A percentile compares a stretch with the other conserved stretches of the same genome.
phyloP scores from a whole-genome alignment of 2,888 invertebrate genomes.

The Cheilosia impressa region DNA sequence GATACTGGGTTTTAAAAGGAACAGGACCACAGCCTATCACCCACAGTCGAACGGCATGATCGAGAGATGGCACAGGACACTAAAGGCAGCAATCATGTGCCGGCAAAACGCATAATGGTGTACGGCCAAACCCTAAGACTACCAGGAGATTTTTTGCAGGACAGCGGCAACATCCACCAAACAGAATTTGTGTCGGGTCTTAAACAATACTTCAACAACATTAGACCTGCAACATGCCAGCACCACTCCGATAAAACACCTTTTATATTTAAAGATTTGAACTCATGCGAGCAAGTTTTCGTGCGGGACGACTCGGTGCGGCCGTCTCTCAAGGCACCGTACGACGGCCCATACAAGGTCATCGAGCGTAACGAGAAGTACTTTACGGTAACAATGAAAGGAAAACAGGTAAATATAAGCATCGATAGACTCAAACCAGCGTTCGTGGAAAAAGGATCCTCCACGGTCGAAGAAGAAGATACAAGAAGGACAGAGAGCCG shows the following conservation, averaged over 20 bases:
- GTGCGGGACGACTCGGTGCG: neutral
- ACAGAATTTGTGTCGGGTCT: neutral
- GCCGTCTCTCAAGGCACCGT: neutral
- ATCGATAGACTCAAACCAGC: conserved; percentile 20
- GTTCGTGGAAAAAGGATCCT: neutral
- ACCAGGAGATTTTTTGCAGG: conserved; percentile 52
- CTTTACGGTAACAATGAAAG: neutral
- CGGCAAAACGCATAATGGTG: conserved; percentile 75
- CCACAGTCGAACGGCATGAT: conserved; percentile 45
- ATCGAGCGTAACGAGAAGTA: neutral
- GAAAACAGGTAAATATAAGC: neutral
- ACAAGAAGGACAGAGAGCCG: neutral
- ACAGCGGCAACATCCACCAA: neutral
- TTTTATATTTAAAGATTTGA: neutral
- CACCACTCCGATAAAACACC: neutral
- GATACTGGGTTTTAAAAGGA: neutral
- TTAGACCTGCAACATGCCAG: neutral
- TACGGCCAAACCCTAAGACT: conserved; percentile 77
- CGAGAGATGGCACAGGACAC: conserved; percentile 74
- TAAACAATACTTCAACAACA: neutral
- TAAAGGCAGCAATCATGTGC: conserved; percentile 60
- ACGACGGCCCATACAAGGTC: conserved; percentile 8
- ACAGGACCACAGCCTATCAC: conserved; percentile 16
- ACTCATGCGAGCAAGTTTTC: neutral
- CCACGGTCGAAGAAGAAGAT: neutral